Conservation (phyloP, 2,113 vertebrate genomes). For the Camelus bactrianus region DNA sequence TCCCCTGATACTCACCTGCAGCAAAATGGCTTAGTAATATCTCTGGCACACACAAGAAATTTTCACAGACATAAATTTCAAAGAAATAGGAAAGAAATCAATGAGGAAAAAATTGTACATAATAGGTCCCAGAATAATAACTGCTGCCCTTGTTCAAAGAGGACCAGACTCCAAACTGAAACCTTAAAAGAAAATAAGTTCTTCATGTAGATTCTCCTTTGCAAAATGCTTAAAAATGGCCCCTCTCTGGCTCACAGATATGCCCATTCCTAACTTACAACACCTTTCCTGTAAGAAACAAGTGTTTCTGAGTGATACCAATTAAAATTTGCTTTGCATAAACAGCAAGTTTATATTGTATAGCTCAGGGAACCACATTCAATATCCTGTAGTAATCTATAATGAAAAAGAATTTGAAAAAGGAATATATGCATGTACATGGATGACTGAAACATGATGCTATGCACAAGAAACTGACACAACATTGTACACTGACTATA, state of each 20-base stretch:
- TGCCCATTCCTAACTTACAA: background rate
- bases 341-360: too few relatives aligned
- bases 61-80: slow-evolving; percentile 34
- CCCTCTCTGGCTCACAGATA: background rate
- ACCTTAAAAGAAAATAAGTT: slow-evolving; percentile 57
- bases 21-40: background rate
- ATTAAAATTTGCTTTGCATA: slow-evolving; percentile 34
- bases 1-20: background rate
- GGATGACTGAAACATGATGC: too few relatives aligned
- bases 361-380: too few relatives aligned
- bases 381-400: too few relatives aligned
- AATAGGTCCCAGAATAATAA: background rate
- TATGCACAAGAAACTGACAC: too few relatives aligned
- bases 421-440: too few relatives aligned
- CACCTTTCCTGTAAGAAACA: slow-evolving; percentile 21
- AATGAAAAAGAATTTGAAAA: too few relatives aligned
- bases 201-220: background rate
- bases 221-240: slow-evolving; percentile 27
- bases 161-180: background rate
- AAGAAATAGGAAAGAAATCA: slow-evolving; percentile 35
- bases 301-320: slow-evolving; percentile 12
- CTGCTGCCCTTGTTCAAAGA: background rate
- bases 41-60: background rate
- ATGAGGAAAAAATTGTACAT: background rate
- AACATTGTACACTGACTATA: too few relatives aligned